Evolutionary conservation across 2,113 vertebrate species (phyloP).

Genomic region (Aegithalos caudatus): DNA sequence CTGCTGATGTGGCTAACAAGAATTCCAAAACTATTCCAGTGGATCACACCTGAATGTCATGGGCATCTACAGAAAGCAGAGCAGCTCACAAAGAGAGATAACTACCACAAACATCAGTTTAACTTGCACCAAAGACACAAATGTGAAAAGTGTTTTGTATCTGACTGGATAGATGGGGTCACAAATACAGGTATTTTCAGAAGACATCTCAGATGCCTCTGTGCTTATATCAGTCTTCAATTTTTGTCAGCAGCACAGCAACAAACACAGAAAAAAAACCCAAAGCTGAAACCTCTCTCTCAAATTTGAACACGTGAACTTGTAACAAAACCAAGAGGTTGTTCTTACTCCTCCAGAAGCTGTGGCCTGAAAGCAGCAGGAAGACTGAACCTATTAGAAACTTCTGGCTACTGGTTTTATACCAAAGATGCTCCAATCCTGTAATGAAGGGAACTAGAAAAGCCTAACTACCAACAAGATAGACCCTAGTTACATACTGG

Average conservation of each 20-base stretch:
- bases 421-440: neutral
- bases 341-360: neutral
- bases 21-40: neutral
- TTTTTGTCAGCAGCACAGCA: neutral
- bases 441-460: neutral
- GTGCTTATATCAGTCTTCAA: neutral
- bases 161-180: neutral
- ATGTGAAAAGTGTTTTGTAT: neutral
- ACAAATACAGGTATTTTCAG: neutral
- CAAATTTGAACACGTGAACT: neutral
- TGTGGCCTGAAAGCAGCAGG: neutral
- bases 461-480: neutral
- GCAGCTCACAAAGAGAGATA: neutral
- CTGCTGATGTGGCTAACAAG: neutral
- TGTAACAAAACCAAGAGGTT: neutral
- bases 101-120: neutral
- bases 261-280: neutral
- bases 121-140: neutral
- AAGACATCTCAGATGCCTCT: neutral
- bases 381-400: neutral
- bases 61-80: neutral
- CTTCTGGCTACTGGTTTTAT: neutral
- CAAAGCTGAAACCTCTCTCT: neutral
- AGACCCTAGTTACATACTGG: neutral
- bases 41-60: neutral